phyloP scores from a whole-genome alignment of 2,888 invertebrate species.

The Agrochola lota region DNA sequence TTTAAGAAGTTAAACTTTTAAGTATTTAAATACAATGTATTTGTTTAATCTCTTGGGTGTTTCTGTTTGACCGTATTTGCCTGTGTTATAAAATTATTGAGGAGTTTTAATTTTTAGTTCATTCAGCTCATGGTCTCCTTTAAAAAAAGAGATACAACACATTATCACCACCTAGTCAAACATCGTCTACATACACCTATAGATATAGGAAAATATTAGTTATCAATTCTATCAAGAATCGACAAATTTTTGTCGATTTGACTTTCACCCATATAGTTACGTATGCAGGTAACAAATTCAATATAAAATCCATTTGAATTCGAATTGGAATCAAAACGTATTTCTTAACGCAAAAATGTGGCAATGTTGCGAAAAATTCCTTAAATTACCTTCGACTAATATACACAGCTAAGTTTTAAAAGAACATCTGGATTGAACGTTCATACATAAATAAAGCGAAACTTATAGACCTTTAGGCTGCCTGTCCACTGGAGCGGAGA shows the following conservation, averaged over 20 bases:
- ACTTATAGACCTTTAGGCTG: background rate
- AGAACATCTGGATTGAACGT: background rate
- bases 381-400: background rate
- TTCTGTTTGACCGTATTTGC: background rate
- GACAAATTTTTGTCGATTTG: background rate
- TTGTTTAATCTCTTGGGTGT: background rate
- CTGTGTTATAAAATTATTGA: background rate
- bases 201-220: background rate
- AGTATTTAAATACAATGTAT: background rate
- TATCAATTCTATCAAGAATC: slow-evolving; percentile 13
- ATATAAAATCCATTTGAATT: slow-evolving; percentile 42
- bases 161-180: no score
- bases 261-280: background rate
- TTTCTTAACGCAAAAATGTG: slow-evolving; percentile 3
- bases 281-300: slow-evolving; percentile 29
- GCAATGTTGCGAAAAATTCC: background rate
- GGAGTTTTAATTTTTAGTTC: no score
- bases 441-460: background rate
- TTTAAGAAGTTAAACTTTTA: no score
- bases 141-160: background rate
- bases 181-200: background rate
- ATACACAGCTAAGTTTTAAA: background rate
- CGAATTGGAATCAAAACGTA: slow-evolving; percentile 26
- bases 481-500: no score
- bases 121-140: background rate